Evolutionary conservation across 2,888 invertebrate species (phyloP).

Genomic region (Lordiphosa andalusiaca): DNA sequence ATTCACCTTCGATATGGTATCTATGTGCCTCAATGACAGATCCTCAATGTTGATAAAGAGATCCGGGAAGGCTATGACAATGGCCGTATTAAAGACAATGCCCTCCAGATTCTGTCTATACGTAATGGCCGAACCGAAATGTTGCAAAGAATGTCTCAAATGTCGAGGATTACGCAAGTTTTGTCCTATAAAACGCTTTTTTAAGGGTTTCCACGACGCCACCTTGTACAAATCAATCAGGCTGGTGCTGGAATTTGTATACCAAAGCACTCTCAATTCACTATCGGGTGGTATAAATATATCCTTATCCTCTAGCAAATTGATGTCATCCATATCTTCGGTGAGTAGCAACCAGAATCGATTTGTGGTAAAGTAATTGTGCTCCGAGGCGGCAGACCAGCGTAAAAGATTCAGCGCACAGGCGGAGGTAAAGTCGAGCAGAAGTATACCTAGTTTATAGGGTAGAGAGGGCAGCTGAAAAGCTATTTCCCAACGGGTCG

Average conservation of each 20-base stretch:
- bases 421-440: conserved; percentile 61
- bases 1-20: conserved; percentile 80
- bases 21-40: conserved; percentile 77
- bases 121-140: conserved; percentile 71
- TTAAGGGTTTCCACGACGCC: conserved; percentile 59
- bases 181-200: conserved; percentile 42
- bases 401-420: conserved; percentile 69
- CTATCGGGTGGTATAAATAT: conserved; percentile 77
- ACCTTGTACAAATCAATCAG: conserved; percentile 77
- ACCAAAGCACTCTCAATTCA: conserved; percentile 65
- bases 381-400: conserved; percentile 69
- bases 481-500: conserved; percentile 49
- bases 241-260: conserved; percentile 36
- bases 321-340: conserved; percentile 34
- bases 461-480: conserved; percentile 51
- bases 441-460: conserved; percentile 73
- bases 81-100: conserved; percentile 73
- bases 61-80: conserved; percentile 79
- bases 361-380: conserved; percentile 77
- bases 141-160: conserved; percentile 49
- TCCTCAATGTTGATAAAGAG: conserved; percentile 79
- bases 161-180: conserved; percentile 38
- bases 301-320: conserved; percentile 55
- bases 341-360: conserved; percentile 76
- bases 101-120: conserved; percentile 77